Evolutionary conservation across 2,888 invertebrate genomes (phyloP), one percentile per base, ranked within the genome.

Genomic region (Drosophila mettleri): DNA sequence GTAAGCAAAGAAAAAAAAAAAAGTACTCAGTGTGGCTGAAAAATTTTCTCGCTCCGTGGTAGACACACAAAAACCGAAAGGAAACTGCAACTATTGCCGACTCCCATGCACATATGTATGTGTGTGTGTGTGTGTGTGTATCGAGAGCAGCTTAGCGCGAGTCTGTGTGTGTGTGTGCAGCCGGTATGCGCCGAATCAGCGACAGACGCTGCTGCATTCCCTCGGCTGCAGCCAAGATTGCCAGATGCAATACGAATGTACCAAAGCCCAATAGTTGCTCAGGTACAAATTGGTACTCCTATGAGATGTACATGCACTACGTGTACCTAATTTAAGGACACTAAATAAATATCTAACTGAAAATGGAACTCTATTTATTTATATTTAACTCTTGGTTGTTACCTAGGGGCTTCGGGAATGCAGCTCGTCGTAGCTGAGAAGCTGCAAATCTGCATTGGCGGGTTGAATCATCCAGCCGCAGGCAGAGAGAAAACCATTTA

Each of bases 161-260:
- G n/a, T 27, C n/a, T 39, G 53, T 45, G 39, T 52, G 46, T 31
- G 31, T 41, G 54, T 22, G 34, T 20, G 49, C n/a, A 29, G 51
- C 68, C 83, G 72, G 84, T 83, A 86, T 80, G 80, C 86, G 80
- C 77, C 68, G 75, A 74, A 80, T 72, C 69, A 61, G n/a, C 45
- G 39, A 70, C 41, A 45, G 41, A 49, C n/a, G 45, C 22, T 20
- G n/a, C 31, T 34, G n/a, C n/a, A n/a, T n/a, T n/a, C n/a, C n/a
- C n/a, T n/a, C n/a, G 45, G 9, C 31, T 52, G 52, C 29, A 22
- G 34, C 49, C 24, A 24, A 22, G 24, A 24, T 36, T 24, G 34
- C 16, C 16, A 34, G 9, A 20, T 34, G 22, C n/a, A 8, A n/a
- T 4, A 5, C 48, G 29, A 22, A 33, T 20, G 46, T 31, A 48